phyloP scores from a whole-genome alignment of 1,140 invertebrate genomes.

The Thereuonema tuberculata region DNA sequence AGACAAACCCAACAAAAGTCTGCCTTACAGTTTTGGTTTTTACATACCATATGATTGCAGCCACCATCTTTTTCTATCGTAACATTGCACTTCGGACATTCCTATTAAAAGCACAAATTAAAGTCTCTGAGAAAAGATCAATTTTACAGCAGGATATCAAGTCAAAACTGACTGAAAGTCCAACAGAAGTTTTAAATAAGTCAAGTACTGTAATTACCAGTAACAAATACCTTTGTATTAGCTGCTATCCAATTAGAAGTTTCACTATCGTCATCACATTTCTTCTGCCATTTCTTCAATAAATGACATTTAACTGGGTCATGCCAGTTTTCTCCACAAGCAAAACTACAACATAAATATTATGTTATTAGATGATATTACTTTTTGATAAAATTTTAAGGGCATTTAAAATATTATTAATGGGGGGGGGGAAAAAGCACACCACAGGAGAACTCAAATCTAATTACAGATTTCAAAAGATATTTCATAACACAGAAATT shows the following conservation, averaged over 20 bases:
- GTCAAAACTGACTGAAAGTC: neutral
- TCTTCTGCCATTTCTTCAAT: conserved; percentile 94
- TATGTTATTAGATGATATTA: neutral
- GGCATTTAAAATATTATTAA: too few relatives aligned
- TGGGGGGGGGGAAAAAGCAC: too few relatives aligned
- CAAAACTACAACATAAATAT: conserved; percentile 45
- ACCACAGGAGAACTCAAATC: too few relatives aligned
- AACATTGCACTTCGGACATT: conserved; percentile 96
- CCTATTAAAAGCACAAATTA: conserved; percentile 34
- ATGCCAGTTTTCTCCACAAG: conserved; percentile 97
- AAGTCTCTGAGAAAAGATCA: too few relatives aligned
- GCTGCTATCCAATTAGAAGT: conserved; percentile 99
- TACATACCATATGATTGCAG: conserved; percentile 99
- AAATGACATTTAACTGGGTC: conserved; percentile 92
- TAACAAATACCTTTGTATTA: conserved; percentile 67
- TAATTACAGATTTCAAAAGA: too few relatives aligned
- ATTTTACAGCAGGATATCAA: too few relatives aligned
- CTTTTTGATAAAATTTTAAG: conserved; percentile 1
- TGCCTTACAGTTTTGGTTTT: conserved; percentile 94
- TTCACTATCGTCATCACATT: conserved; percentile 98
- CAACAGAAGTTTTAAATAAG: neutral
- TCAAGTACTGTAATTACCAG: too few relatives aligned
- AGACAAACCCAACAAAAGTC: conserved; percentile 99
- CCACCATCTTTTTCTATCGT: conserved; percentile 98
- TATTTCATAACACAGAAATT: too few relatives aligned